Conservation (phyloP, 2,797 vertebrate species). For the Chlorospingus flavigularis region DNA sequence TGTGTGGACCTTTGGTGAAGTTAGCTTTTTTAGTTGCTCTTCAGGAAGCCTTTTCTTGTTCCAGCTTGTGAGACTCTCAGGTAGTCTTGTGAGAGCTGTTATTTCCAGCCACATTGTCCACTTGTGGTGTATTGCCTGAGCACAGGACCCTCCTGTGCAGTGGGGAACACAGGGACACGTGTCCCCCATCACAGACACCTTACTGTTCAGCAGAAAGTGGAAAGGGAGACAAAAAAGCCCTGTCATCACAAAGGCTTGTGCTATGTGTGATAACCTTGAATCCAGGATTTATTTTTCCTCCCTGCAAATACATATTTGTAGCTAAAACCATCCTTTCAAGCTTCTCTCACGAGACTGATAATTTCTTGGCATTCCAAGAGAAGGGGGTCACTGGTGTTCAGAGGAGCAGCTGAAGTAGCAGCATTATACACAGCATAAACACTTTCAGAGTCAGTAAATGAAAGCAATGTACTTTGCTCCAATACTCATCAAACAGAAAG, state of each 20-base stretch:
- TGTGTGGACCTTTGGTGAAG: slow-evolving; percentile 43
- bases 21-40: slow-evolving; percentile 46
- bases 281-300: not conserved
- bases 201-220: not conserved
- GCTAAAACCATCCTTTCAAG: slow-evolving; percentile 4
- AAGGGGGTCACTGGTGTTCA: not conserved
- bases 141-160: not conserved
- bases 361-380: slow-evolving; percentile 25
- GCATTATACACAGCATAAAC: not conserved
- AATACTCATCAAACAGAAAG: slow-evolving; percentile 62
- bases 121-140: not conserved
- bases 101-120: slow-evolving; percentile 51
- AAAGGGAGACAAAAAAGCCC: not conserved
- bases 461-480: slow-evolving; percentile 43
- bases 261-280: not conserved
- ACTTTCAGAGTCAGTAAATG: not conserved
- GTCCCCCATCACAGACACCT: not conserved
- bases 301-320: not conserved
- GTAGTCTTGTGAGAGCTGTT: slow-evolving; percentile 38
- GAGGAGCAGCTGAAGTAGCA: not conserved
- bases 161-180: not conserved
- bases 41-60: slow-evolving; percentile 68
- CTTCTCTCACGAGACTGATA: not conserved
- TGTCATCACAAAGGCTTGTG: not conserved
- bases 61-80: slow-evolving; percentile 38